Percentiles rank a stretch among this genome's conserved stretches.
phyloP scores from a whole-genome alignment of 2,113 vertebrate species.

The Elaphurus davidianus region DNA sequence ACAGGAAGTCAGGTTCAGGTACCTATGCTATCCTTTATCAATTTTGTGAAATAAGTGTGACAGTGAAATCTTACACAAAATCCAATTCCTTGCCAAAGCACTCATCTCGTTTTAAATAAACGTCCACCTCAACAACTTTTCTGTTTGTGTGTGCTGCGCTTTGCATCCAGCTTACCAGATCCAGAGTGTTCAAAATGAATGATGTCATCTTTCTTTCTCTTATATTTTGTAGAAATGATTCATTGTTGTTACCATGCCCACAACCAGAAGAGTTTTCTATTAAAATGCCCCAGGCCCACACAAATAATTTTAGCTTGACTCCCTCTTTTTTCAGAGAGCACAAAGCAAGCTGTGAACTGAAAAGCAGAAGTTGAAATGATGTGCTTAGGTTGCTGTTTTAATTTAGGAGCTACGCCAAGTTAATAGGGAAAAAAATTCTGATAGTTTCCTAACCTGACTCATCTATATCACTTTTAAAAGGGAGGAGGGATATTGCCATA shows the following conservation, averaged over 20 bases:
- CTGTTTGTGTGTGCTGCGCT: background rate
- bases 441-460: background rate
- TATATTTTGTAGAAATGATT: conserved; percentile 21
- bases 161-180: background rate
- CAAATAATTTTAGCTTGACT: background rate
- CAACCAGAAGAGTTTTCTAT: conserved; percentile 18
- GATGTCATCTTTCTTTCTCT: background rate
- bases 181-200: background rate
- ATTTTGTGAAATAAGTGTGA: conserved; percentile 1
- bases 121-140: background rate
- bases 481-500: background rate
- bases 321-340: background rate
- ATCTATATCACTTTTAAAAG: background rate
- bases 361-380: background rate
- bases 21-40: background rate
- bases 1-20: background rate
- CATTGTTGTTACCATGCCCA: conserved; percentile 14
- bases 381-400: background rate
- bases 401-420: background rate
- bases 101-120: background rate
- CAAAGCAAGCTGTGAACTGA: background rate
- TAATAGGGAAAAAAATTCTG: background rate
- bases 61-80: background rate
- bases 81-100: background rate
- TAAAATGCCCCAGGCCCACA: background rate